phyloP scores from a whole-genome alignment of 2,797 vertebrate species.

The Dermochelys coriacea region DNA sequence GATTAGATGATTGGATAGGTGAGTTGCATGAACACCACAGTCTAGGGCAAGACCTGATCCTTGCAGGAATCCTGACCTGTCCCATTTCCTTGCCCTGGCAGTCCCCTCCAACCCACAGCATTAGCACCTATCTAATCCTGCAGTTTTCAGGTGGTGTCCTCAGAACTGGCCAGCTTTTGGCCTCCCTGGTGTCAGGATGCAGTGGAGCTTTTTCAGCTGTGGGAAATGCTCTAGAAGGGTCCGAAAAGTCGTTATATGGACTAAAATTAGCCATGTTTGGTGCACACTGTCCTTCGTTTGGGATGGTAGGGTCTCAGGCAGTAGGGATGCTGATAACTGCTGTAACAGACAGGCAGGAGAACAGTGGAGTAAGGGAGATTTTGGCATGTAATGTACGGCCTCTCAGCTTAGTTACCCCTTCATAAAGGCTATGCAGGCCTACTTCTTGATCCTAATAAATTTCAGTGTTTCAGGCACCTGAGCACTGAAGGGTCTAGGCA shows the following conservation, averaged over 20 bases:
- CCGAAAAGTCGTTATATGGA: not conserved
- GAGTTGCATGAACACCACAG: constrained; percentile 43
- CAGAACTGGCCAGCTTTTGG: not conserved
- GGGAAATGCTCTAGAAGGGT: not conserved
- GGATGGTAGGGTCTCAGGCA: not conserved
- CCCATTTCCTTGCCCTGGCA: not conserved
- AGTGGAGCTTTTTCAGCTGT: not conserved
- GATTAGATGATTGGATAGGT: constrained; percentile 9
- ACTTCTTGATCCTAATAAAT: not conserved
- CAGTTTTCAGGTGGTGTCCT: not conserved
- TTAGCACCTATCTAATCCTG: not conserved
- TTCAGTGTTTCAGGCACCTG: accelerated
- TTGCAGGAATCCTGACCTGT: not conserved
- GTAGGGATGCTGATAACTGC: not conserved
- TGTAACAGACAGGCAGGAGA: not conserved
- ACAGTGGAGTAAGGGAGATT: not conserved
- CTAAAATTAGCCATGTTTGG: accelerated
- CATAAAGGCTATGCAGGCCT: constrained; percentile 34
- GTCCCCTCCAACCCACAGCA: not conserved
- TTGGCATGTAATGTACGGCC: not conserved
- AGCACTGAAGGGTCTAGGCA: not conserved
- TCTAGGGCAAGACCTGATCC: not conserved
- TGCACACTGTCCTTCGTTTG: accelerated
- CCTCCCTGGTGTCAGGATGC: not conserved
- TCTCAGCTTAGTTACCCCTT: not conserved